These are phyloP conservation scores for Drosophila eugracilis DNA, from an alignment of 1,140 invertebrate species.

Conservation along the genomic window DNA sequence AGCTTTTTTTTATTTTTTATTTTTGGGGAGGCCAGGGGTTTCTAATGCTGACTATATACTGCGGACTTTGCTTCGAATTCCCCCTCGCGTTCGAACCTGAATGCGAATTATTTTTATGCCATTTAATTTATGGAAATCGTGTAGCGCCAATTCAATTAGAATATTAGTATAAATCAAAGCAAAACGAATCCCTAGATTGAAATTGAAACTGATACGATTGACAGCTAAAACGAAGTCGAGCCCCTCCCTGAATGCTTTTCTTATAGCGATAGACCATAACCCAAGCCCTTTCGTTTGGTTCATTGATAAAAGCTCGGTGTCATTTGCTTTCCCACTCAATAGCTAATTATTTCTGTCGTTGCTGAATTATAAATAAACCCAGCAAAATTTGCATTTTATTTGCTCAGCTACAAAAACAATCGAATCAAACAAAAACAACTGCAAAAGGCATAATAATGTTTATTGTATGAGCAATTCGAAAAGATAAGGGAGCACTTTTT, in stretches of 20 bases:
- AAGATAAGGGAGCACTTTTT: conserved; percentile 7
- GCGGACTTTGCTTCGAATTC: conserved; percentile 21
- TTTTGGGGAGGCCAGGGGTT: conserved; percentile 1
- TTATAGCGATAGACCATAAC: background rate
- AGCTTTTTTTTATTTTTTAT: conserved; percentile 20
- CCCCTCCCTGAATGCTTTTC: conserved; percentile 30
- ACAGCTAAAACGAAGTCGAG: conserved; percentile 17
- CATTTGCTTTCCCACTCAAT: conserved; percentile 33
- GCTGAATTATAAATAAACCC: conserved; percentile 55
- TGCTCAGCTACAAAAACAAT: conserved; percentile 4
- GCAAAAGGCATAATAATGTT: conserved; percentile 10
- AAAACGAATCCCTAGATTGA: conserved; percentile 8
- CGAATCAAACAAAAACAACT: conserved; percentile 23
- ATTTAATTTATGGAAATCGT: conserved; percentile 74
- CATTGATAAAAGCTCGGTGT: conserved; percentile 66
- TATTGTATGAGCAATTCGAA: conserved; percentile 16
- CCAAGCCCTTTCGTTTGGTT: conserved; percentile 25
- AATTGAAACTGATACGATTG: conserved; percentile 17
- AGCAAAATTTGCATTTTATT: conserved; percentile 40
- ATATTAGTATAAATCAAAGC: conserved; percentile 37
- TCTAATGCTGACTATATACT: background rate
- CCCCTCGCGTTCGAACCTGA: conserved; percentile 48
- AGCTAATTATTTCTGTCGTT: conserved; percentile 48
- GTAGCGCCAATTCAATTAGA: conserved; percentile 71
- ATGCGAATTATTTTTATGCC: conserved; percentile 60